Evolutionary conservation across 2,113 vertebrate genomes (phyloP).

Genomic region (Cephalopholis sonnerati): DNA sequence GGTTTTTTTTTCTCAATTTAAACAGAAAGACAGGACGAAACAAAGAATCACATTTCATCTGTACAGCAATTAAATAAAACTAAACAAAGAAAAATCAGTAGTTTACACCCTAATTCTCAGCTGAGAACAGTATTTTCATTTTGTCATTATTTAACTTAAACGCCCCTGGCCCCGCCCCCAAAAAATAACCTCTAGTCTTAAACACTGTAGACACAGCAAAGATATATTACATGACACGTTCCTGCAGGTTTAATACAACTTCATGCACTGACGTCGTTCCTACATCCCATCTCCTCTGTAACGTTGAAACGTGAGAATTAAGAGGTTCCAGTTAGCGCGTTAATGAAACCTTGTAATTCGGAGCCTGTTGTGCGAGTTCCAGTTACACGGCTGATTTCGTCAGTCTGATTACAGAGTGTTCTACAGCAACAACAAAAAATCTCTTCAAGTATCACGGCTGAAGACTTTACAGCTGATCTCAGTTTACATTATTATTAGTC

Average conservation of each 20-base stretch:
- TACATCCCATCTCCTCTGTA: not conserved
- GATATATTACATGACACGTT: constrained; percentile 45
- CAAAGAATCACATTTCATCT: constrained; percentile 62
- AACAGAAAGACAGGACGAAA: constrained; percentile 51
- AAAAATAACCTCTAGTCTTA: constrained; percentile 87
- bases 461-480: constrained; percentile 87
- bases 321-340: constrained; percentile 26
- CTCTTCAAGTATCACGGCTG: constrained; percentile 91
- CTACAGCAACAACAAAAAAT: constrained; percentile 81
- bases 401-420: constrained; percentile 72
- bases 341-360: constrained; percentile 36
- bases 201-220: constrained; percentile 72
- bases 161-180: constrained; percentile 81
- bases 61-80: constrained; percentile 76
- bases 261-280: constrained; percentile 32
- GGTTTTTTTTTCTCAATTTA: constrained; percentile 9
- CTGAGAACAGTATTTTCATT: constrained; percentile 69
- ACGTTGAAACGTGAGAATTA: constrained; percentile 45
- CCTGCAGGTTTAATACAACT: constrained; percentile 41
- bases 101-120: constrained; percentile 64
- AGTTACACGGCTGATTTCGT: constrained; percentile 30
- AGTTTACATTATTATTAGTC: constrained; percentile 81
- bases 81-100: constrained; percentile 64
- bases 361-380: constrained; percentile 25
- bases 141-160: constrained; percentile 63